A percentile compares a stretch with the other conserved stretches of the same genome.
Conservation (phyloP, 2,888 invertebrate species). For the Tipula lateralis region DNA sequence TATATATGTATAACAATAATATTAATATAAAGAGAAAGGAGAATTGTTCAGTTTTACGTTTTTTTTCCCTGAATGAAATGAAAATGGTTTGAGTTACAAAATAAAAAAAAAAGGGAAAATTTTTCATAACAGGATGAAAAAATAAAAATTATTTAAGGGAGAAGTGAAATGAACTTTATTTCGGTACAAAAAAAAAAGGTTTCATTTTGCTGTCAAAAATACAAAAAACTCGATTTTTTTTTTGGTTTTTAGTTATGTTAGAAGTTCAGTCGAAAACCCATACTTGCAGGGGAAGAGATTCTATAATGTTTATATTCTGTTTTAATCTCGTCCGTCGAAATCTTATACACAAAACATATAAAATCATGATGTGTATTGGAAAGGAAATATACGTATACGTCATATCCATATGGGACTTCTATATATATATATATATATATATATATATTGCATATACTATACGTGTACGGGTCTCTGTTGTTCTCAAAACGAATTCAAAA, state of each 20-base stretch:
- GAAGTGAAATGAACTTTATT: slow-evolving; percentile 9
- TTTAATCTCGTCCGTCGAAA: slow-evolving; percentile 25
- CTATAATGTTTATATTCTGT: slow-evolving; percentile 13
- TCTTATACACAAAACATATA: slow-evolving; percentile 7
- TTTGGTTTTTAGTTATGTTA: slow-evolving; percentile 19
- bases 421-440: not conserved
- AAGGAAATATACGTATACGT: slow-evolving; percentile 14
- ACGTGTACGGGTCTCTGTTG: not conserved
- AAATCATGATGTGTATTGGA: slow-evolving; percentile 25
- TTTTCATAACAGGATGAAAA: slow-evolving; percentile 28
- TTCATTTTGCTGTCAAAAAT: slow-evolving; percentile 29
- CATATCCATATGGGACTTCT: slow-evolving; percentile 29
- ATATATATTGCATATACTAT: not conserved
- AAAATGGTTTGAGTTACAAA: not conserved
- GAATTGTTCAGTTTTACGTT: slow-evolving; percentile 14
- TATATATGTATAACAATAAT: slow-evolving; percentile 25
- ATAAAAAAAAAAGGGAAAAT: slow-evolving; percentile 26
- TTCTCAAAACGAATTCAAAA: not conserved
- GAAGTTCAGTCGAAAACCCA: not conserved
- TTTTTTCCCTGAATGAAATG: slow-evolving; percentile 13
- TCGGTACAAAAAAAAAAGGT: slow-evolving; percentile 5
- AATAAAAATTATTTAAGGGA: slow-evolving; percentile 25
- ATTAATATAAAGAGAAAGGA: slow-evolving; percentile 27
- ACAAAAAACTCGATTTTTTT: slow-evolving; percentile 15
- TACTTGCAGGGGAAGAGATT: not conserved